Conservation (phyloP, 2,113 vertebrate species). For the Montifringilla adamsi region DNA sequence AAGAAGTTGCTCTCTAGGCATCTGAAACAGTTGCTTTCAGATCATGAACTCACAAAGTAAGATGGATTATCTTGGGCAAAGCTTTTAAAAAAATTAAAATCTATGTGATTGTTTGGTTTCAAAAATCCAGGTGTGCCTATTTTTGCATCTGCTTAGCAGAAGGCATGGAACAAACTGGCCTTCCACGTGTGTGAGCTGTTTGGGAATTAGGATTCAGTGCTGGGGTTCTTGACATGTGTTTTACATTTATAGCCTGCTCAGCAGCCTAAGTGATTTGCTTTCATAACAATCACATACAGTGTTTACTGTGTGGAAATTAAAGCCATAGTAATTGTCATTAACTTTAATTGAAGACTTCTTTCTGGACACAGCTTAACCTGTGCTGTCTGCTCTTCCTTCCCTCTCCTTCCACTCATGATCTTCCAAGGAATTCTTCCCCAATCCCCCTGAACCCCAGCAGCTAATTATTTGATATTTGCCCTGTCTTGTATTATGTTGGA, state of each 20-base stretch:
- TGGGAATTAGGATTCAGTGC: background rate
- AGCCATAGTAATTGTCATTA: background rate
- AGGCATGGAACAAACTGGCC: background rate
- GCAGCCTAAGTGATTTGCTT: background rate
- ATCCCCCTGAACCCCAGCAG: background rate
- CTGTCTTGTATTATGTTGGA: background rate
- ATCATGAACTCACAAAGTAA: slow-evolving; percentile 96
- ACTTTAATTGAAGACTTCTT: background rate
- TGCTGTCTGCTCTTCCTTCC: background rate
- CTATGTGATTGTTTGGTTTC: background rate
- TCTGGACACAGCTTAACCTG: background rate
- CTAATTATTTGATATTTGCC: background rate
- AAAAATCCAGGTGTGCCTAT: background rate
- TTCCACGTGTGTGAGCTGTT: background rate
- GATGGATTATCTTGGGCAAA: slow-evolving; percentile 18
- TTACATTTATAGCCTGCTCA: background rate
- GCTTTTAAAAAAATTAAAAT: background rate
- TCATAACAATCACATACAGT: background rate
- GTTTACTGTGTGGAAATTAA: background rate
- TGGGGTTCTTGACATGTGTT: background rate
- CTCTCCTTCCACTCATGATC: background rate
- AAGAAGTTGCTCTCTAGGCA: slow-evolving; percentile 97
- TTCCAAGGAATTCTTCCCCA: background rate
- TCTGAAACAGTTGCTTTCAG: slow-evolving; percentile 93
- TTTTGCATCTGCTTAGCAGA: background rate